Percentiles rank a stretch among this genome's conserved stretches.
phyloP scores from a whole-genome alignment of 2,113 vertebrate species.

The Upupa epops region DNA sequence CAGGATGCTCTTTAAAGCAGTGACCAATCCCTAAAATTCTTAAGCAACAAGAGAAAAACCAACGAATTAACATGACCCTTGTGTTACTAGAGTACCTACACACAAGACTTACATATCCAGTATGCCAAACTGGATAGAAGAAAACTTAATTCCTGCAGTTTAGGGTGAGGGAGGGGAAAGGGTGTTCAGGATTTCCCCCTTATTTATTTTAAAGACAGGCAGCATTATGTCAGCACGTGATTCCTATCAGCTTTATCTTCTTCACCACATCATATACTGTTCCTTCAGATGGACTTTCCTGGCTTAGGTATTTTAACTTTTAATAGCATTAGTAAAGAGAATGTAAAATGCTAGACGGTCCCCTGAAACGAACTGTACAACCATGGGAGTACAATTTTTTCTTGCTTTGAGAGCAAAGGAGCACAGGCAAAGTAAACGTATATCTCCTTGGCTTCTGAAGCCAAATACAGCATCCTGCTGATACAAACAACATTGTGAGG shows the following conservation, averaged over 20 bases:
- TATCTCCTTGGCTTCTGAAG: conserved; percentile 21
- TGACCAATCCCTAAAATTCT: neutral
- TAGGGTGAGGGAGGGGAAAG: neutral
- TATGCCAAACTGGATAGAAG: neutral
- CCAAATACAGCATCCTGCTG: conserved; percentile 41
- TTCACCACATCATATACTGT: neutral
- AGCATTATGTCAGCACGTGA: neutral
- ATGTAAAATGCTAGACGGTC: neutral
- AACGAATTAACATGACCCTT: neutral
- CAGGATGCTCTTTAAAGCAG: neutral
- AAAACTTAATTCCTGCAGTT: neutral
- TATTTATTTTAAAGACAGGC: neutral
- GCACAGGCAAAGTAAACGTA: conserved; percentile 6
- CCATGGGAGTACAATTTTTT: neutral
- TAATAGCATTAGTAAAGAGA: neutral
- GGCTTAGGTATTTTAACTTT: neutral
- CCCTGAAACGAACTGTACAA: neutral
- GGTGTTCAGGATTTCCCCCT: neutral
- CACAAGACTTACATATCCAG: neutral
- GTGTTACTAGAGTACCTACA: neutral
- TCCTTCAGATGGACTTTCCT: neutral
- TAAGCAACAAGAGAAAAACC: neutral
- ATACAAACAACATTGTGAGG: conserved; percentile 37
- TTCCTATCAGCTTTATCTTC: neutral
- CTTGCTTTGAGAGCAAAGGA: neutral